Base-by-base conservation (phyloP, 2,113 vertebrate species). In the Telmatochromis sp. region DNA sequence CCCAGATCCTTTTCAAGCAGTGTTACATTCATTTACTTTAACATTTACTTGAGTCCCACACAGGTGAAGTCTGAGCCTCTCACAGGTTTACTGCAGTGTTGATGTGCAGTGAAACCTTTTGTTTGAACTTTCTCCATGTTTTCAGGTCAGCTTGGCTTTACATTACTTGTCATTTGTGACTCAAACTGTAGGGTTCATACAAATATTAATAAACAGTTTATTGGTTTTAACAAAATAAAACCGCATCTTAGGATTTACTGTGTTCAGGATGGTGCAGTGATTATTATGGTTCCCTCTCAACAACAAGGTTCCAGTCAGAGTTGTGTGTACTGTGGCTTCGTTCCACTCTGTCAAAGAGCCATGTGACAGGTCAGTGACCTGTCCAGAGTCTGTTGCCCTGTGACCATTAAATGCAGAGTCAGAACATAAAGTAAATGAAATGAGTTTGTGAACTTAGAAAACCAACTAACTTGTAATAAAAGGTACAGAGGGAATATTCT, bases 71-170 rank as follows among this genome's bases (percentile, higher is more conserved):
- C 57, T 0, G 57, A 58, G 57, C 57, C 5, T 31, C 26, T 58
- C 26, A 31, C 55, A 31, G 55, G 0, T 31, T 0, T 0, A 9
- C 26, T 9, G 57, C 57, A 31, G 26, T 31, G 57, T 58, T 58
- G 55, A 58, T 31, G 55, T 31, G 57, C 57, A 17, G 57, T 31
- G 2, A 28, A 58, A 58, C 7, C 0, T 57, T 26, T 58, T 57
- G 3, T 58, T 58, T 58, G 7, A 0, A 3, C 2, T 4, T 60
- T 60, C 14, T 60, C 57, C 5, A 58, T 31, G 26, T 58, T 31
- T 58, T 58, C 55, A 58, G 0, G 14, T 31, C 55, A 0, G 55
- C 55, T 58, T 0, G 0, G 26, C 26, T 58, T 17, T 58, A 0
- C 55, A 31, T 58, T 58, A 58, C 7, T 17, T 58, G 14, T 58